Percentiles rank a stretch among this genome's conserved stretches.
phyloP scores from a whole-genome alignment of 1,140 invertebrate genomes.

The Lucilia sericata region DNA sequence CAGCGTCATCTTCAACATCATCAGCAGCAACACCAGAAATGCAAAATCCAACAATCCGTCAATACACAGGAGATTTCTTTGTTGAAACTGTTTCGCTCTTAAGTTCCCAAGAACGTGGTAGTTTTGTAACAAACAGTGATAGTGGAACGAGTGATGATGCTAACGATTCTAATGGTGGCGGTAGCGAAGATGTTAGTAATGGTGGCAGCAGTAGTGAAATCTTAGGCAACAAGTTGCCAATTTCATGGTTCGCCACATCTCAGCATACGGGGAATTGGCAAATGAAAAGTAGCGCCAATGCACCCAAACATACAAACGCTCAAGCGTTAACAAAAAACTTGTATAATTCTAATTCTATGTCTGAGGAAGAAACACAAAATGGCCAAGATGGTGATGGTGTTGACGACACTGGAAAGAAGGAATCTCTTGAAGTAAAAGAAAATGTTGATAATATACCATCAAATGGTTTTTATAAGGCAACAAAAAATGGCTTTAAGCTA shows the following conservation, averaged over 20 bases:
- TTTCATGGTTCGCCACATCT: constrained; percentile 48
- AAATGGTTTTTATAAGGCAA: constrained; percentile 37
- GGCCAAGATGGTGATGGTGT: constrained; percentile 12
- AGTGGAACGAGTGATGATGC: neutral
- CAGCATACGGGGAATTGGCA: constrained; percentile 36
- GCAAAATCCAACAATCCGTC: constrained; percentile 35
- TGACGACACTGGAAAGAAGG: neutral
- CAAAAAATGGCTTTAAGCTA: constrained; percentile 45
- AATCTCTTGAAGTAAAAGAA: neutral
- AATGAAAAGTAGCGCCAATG: neutral
- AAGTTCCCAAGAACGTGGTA: constrained; percentile 48
- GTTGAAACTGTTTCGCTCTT: constrained; percentile 46
- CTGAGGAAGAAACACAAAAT: constrained; percentile 1
- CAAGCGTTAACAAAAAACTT: neutral
- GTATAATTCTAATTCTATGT: neutral
- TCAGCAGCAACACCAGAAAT: constrained; percentile 18
- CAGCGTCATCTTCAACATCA: constrained; percentile 30
- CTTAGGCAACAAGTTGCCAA: constrained; percentile 49
- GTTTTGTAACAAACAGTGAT: constrained; percentile 44
- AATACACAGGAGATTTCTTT: constrained; percentile 49
- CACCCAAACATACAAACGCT: neutral
- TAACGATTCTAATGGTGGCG: constrained; percentile 18
- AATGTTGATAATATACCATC: constrained; percentile 34
- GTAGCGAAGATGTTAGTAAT: constrained; percentile 12
- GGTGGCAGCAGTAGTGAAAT: constrained; percentile 5